Percentiles rank a stretch among this genome's conserved stretches.
Evolutionary conservation across 2,888 invertebrate genomes (phyloP).

Genomic region (Pachliopta kotzebuea): DNA sequence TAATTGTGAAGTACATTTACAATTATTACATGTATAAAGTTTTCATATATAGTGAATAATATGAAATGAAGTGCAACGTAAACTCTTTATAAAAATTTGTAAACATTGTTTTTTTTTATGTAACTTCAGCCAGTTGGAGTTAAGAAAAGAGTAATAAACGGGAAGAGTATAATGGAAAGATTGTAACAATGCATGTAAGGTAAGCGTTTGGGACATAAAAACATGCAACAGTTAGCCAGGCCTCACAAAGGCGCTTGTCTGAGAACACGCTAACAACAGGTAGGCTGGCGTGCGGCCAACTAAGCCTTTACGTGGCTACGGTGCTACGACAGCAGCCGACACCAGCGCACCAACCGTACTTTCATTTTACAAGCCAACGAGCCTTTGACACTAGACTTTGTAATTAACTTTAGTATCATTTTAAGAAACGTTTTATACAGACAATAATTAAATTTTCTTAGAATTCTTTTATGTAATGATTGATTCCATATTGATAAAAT

Average conservation of each 20-base stretch:
- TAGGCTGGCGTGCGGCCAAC: slow-evolving; percentile 71
- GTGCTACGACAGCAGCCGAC: slow-evolving; percentile 39
- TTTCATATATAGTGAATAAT: background rate
- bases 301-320: slow-evolving; percentile 33
- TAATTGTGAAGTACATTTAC: no score
- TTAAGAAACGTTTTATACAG: no score
- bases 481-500: no score
- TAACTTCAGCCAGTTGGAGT: slow-evolving; percentile 5
- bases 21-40: no score
- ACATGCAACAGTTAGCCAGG: slow-evolving; percentile 50
- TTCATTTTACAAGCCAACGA: slow-evolving; percentile 11
- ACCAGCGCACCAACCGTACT: slow-evolving; percentile 12
- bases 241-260: slow-evolving; percentile 43
- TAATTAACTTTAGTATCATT: no score
- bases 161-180: slow-evolving; percentile 17
- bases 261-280: slow-evolving; percentile 70
- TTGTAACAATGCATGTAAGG: slow-evolving; percentile 27
- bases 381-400: slow-evolving; percentile 1
- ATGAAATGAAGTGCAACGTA: background rate
- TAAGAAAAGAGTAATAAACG: slow-evolving; percentile 25
- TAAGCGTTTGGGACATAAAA: slow-evolving; percentile 27
- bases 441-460: no score
- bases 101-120: slow-evolving; percentile 1
- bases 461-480: no score
- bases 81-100: background rate